Evolutionary conservation across 2,888 invertebrate species (phyloP).

Genomic region (Reticulitermes lucifugus): DNA sequence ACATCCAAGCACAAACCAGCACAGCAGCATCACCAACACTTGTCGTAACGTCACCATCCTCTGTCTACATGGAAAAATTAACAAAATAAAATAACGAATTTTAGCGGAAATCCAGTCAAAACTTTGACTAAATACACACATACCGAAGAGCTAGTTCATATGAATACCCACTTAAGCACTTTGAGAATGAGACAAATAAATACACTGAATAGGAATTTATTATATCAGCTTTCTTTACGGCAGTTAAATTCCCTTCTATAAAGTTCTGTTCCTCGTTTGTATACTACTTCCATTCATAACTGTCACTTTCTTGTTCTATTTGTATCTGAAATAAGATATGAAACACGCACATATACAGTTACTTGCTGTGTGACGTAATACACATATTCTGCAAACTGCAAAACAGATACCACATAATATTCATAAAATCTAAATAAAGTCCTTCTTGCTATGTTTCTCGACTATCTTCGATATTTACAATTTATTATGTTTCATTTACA

Average conservation of each 20-base stretch:
- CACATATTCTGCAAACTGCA: not conserved
- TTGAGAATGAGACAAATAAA: not conserved
- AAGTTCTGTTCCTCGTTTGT: not conserved
- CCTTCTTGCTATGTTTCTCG: not conserved
- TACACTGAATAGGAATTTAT: not conserved
- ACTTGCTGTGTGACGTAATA: not conserved
- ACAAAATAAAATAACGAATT: not conserved
- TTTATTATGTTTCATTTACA: not conserved
- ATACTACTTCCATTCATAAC: not conserved
- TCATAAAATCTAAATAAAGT: not conserved
- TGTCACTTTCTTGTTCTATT: not conserved
- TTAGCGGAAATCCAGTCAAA: not conserved
- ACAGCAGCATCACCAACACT: conserved; percentile 4
- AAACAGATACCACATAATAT: not conserved
- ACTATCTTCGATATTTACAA: not conserved
- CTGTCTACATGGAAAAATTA: conserved; percentile 3
- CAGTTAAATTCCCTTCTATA: not conserved
- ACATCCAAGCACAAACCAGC: conserved; percentile 17
- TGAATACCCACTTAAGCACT: not conserved
- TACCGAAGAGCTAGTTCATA: not conserved
- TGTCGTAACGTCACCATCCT: not conserved
- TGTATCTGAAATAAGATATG: not conserved
- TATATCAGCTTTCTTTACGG: not conserved
- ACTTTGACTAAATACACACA: not conserved
- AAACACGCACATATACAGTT: not conserved